Base-by-base conservation (phyloP, 2,113 vertebrate species). In the Butorides virescens region DNA sequence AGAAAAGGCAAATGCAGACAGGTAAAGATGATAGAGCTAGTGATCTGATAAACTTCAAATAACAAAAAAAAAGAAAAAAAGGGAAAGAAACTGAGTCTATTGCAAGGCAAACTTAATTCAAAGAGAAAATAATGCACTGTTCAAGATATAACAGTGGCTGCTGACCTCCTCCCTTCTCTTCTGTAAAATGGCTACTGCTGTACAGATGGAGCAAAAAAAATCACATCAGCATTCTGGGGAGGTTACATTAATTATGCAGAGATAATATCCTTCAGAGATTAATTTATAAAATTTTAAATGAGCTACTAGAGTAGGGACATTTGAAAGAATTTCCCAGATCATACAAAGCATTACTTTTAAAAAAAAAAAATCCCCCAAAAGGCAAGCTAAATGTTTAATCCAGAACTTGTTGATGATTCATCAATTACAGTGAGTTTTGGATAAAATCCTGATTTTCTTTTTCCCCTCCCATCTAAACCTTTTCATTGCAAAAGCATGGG, bases 381-480 rank as follows among this genome's bases (percentile, higher is more conserved):
- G 3, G 7, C 15, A 75, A 83, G 16, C 1, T 74, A 70, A 93
- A 50, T 58, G 10, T 58, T 71, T 49, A 65, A 81, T 74, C 20
- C 6, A 39, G 37, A 70, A 34, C 16, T 66, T 39, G 7, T 15
- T 61, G 23, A 46, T 86, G 29, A 49, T 29, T 89, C 11, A 49
- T 32, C 7, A n/a, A 2, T 44, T 79, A 65, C 8, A 47, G 25
- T 46, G 3, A 81, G 6, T 3, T 74, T 74, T 70, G 36, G 47
- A 74, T 66, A 10, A 90, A 73, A 80, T 46, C 3, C 8, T 58
- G 50, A 30, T 19, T 37, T 27, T 9, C 29, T 42, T 0, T 36
- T 0, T 2, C 0, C 2, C 7, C 13, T 47, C 46, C 4, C 0
- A 22, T 49, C 34, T 49, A 70, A 74, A 39, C 6, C 47, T 32